Evolutionary conservation across 2,797 vertebrate genomes (phyloP).

Genomic region (Falco naumanni): DNA sequence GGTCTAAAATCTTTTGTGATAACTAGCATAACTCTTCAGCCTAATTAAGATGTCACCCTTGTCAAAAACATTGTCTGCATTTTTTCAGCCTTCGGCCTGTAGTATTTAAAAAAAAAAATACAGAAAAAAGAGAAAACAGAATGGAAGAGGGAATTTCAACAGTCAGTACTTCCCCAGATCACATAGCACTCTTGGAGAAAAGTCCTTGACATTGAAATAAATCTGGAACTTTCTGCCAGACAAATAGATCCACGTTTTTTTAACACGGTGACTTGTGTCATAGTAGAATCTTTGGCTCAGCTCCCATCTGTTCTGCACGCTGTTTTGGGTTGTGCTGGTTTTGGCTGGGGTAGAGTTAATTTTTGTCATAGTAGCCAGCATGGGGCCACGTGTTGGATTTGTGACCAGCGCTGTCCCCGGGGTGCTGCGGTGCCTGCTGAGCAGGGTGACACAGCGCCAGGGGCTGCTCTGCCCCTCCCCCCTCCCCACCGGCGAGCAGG

Average conservation of each 20-base stretch:
- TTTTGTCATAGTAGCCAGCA: no score
- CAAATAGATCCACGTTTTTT: background rate
- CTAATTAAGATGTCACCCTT: constrained; percentile 41
- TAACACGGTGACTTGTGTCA: background rate
- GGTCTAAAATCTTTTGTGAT: background rate
- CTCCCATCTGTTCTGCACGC: background rate
- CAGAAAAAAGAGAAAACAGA: background rate
- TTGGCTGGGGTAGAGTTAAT: no score
- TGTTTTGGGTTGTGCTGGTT: no score
- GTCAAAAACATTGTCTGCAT: background rate
- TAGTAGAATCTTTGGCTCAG: background rate
- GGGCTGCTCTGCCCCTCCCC: no score
- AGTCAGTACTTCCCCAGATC: background rate
- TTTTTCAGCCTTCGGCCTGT: background rate
- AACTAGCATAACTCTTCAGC: background rate
- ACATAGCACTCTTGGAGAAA: background rate
- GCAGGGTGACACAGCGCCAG: no score
- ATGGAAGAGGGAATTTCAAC: background rate
- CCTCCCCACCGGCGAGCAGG: no score
- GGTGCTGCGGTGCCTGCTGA: no score
- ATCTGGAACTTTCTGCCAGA: constrained; percentile 42
- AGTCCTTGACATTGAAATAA: background rate
- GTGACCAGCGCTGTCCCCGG: no score
- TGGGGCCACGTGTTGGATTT: no score
- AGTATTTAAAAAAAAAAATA: no score